phyloP scores from a whole-genome alignment of 2,113 vertebrate genomes.

The Epinephelus lanceolatus region DNA sequence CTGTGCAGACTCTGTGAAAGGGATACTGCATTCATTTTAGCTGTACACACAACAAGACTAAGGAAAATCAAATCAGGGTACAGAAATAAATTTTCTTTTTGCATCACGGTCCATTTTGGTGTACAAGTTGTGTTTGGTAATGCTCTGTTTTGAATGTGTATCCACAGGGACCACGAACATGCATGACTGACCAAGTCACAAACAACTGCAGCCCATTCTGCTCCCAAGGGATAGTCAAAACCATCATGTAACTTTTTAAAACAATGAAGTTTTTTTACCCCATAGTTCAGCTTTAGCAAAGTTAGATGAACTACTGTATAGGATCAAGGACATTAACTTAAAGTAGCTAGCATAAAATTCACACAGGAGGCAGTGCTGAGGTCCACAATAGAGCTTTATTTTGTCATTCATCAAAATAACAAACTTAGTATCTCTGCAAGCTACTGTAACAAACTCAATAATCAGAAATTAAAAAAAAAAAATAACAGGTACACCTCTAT shows the following conservation, averaged over 20 bases:
- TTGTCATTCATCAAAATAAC: slow-evolving; percentile 80
- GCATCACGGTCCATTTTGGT: background rate
- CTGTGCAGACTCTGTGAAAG: background rate
- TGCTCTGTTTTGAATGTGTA: slow-evolving; percentile 18
- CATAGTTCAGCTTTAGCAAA: background rate
- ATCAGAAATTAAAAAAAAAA: slow-evolving; percentile 49
- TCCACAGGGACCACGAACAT: slow-evolving; percentile 22
- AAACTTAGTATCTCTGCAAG: slow-evolving; percentile 81
- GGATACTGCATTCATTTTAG: background rate
- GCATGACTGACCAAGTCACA: slow-evolving; percentile 46
- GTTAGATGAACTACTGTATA: background rate
- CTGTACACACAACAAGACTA: background rate
- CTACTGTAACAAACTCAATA: slow-evolving; percentile 83
- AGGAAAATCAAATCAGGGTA: background rate
- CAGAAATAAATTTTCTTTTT: background rate
- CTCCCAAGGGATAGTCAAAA: background rate
- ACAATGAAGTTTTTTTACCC: background rate
- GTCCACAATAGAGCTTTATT: slow-evolving; percentile 84
- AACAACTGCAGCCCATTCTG: background rate
- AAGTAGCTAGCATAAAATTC: background rate
- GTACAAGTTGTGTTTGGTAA: background rate
- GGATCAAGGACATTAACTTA: background rate
- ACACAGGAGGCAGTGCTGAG: slow-evolving; percentile 61
- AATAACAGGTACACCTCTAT: slow-evolving; percentile 73
- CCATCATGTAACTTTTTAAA: background rate